These are phyloP conservation scores for Zonitis immaculata DNA, from an alignment of 2,888 invertebrate species.

Conservation along the genomic window DNA sequence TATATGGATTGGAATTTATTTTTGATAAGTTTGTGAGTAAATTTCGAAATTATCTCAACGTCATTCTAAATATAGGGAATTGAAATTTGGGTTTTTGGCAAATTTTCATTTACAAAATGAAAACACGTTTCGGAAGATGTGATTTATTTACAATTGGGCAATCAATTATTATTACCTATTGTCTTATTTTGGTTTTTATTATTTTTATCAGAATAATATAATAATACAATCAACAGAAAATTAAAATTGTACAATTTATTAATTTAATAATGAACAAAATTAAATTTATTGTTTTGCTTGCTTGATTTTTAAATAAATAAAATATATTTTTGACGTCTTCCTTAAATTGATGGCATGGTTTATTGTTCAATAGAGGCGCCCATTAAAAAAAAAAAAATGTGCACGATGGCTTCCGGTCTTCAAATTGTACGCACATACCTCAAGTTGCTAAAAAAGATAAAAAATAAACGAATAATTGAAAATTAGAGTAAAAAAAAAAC, in stretches of 20 bases:
- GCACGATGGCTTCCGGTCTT: constrained; percentile 18
- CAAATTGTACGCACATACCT: constrained; percentile 12
- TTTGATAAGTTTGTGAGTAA: no score
- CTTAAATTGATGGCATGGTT: neutral
- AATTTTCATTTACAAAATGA: no score
- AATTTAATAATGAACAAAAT: constrained; percentile 4
- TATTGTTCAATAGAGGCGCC: constrained; percentile 5
- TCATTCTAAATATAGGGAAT: no score
- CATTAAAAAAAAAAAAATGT: constrained; percentile 5
- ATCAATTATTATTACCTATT: constrained; percentile 11
- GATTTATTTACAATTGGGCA: neutral
- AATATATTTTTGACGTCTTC: neutral
- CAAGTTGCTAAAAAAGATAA: constrained; percentile 19
- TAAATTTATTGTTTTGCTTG: constrained; percentile 12
- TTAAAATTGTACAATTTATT: constrained; percentile 17
- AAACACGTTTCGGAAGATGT: neutral
- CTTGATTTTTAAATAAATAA: constrained; percentile 4
- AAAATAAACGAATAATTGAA: constrained; percentile 1
- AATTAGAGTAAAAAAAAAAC: neutral
- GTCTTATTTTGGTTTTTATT: constrained; percentile 21
- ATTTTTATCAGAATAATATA: constrained; percentile 33
- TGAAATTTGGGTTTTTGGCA: no score
- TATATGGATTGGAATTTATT: no score
- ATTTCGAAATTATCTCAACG: no score
- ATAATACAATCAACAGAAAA: constrained; percentile 26